phyloP scores from a whole-genome alignment of 2,113 vertebrate genomes.

The Caranx ignobilis region DNA sequence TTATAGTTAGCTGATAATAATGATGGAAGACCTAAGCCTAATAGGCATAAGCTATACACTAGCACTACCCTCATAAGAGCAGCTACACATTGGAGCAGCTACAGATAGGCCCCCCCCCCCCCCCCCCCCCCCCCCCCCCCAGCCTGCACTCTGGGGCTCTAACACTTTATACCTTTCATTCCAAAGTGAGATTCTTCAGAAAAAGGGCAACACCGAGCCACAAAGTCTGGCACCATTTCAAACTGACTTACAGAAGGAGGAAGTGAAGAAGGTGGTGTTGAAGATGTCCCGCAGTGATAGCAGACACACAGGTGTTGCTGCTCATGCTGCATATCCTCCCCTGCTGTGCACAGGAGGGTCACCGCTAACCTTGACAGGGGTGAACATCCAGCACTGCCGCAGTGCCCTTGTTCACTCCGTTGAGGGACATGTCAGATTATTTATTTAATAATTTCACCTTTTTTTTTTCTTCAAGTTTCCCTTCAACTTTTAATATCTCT shows the following conservation, averaged over 20 bases:
- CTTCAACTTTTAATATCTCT: conserved; percentile 74
- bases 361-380: conserved; percentile 61
- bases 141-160: background rate
- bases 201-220: conserved; percentile 4
- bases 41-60: too few species aligned
- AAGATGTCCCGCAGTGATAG: conserved; percentile 44
- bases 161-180: background rate
- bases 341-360: conserved; percentile 66
- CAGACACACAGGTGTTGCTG: conserved; percentile 71
- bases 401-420: conserved; percentile 59
- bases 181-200: conserved; percentile 3
- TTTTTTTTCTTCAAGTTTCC: conserved; percentile 49
- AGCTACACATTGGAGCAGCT: conserved; percentile 5
- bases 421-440: conserved; percentile 48
- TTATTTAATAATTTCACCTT: conserved; percentile 54
- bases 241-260: conserved; percentile 10
- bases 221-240: conserved; percentile 29
- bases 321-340: conserved; percentile 59
- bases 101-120: background rate
- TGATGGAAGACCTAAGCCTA: too few species aligned
- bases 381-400: conserved; percentile 47
- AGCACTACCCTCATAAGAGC: background rate
- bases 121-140: background rate
- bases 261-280: conserved; percentile 29
- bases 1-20: too few species aligned